A percentile compares a stretch with the other conserved stretches of the same genome.
Evolutionary conservation across 2,113 vertebrate genomes (phyloP).

Genomic region (Zosterops borbonicus): DNA sequence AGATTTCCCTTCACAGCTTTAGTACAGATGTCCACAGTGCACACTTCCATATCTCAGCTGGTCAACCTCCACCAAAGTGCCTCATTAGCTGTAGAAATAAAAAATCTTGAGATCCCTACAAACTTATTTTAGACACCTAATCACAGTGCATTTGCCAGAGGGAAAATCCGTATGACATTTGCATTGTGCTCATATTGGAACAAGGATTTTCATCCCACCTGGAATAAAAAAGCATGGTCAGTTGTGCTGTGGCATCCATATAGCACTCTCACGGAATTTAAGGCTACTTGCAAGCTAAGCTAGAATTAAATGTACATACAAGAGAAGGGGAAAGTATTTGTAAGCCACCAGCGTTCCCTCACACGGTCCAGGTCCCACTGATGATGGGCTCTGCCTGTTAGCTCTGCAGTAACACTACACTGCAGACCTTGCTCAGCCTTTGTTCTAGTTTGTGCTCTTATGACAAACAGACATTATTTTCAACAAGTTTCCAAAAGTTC

Average conservation of each 20-base stretch:
- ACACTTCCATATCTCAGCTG: neutral
- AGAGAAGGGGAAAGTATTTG: neutral
- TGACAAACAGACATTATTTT: neutral
- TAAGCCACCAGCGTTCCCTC: neutral
- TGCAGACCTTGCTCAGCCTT: neutral
- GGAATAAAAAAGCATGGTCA: neutral
- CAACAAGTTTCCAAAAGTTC: neutral
- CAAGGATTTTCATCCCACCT: neutral
- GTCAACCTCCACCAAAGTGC: neutral
- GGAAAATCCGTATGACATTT: neutral
- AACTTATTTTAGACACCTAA: neutral
- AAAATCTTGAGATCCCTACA: neutral
- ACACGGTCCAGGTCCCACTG: accelerated
- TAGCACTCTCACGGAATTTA: neutral
- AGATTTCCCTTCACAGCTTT: neutral
- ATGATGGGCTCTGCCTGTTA: neutral
- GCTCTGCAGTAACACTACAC: neutral
- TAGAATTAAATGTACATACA: neutral
- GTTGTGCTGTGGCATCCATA: neutral
- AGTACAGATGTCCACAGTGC: neutral
- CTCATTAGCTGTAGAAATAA: neutral
- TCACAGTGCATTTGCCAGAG: neutral
- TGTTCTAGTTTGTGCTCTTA: neutral
- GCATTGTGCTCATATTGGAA: neutral
- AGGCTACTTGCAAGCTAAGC: neutral